Percentiles rank a stretch among this genome's conserved stretches.
These are phyloP conservation scores for Eriocheir sinensis DNA, from an alignment of 1,140 invertebrate genomes.

Conservation along the genomic window DNA sequence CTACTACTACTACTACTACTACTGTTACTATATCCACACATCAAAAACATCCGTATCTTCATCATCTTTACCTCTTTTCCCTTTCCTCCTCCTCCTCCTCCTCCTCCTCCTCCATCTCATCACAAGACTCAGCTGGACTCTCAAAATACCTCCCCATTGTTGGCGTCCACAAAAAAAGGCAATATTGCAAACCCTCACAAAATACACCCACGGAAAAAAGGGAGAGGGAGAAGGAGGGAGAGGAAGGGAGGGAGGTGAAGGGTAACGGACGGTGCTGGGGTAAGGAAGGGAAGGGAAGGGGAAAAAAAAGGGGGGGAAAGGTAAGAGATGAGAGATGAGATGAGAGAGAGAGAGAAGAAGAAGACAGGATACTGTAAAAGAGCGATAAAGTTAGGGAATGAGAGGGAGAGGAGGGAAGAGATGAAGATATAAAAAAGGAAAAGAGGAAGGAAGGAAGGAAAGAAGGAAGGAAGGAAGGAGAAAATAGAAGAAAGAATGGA, in stretches of 20 bases:
- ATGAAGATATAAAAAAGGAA: too few species aligned
- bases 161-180: neutral
- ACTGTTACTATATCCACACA: neutral
- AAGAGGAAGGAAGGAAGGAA: too few species aligned
- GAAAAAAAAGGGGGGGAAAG: neutral
- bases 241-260: neutral
- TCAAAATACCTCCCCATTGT: neutral
- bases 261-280: neutral
- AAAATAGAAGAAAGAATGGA: too few species aligned
- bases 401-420: too few species aligned
- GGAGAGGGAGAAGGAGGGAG: neutral
- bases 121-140: conserved; percentile 20
- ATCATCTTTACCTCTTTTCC: too few species aligned
- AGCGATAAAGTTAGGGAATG: too few species aligned
- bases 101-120: conserved; percentile 13
- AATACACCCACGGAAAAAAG: neutral
- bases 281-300: neutral
- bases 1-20: neutral
- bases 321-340: neutral
- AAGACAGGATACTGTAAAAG: too few species aligned
- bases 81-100: conserved; percentile 19
- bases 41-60: too few species aligned
- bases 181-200: conserved; percentile 16
- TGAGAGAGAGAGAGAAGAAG: too few species aligned
- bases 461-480: too few species aligned